Percentiles rank a stretch among this genome's conserved stretches.
phyloP scores from a whole-genome alignment of 2,797 vertebrate species.

The Dicrostonyx torquatus region DNA sequence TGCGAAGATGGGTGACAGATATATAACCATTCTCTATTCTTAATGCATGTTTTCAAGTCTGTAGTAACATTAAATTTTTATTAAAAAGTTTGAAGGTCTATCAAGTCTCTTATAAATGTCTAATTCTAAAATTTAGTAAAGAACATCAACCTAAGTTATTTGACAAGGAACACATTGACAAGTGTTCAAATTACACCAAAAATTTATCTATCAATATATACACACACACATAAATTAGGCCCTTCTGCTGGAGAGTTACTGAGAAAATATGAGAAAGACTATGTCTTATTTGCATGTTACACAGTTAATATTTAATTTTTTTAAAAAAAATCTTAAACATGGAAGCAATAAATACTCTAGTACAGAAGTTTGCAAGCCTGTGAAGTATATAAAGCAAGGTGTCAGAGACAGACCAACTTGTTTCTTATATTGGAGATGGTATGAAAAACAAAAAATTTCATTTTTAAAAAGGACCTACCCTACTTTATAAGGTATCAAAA shows the following conservation, averaged over 20 bases:
- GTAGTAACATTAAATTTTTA: conserved; percentile 43
- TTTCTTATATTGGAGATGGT: neutral
- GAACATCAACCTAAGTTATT: conserved; percentile 31
- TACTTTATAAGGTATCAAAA: conserved; percentile 7
- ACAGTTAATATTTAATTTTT: neutral
- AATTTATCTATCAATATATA: neutral
- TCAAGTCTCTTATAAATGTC: neutral
- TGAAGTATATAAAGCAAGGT: neutral
- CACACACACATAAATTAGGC: neutral
- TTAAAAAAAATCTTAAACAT: conserved; percentile 37
- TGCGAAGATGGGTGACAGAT: neutral
- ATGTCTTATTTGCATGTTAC: conserved; percentile 28
- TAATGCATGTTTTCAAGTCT: neutral
- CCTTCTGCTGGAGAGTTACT: conserved; percentile 33
- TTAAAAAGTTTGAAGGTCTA: neutral
- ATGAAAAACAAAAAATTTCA: conserved; percentile 11
- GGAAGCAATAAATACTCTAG: conserved; percentile 18
- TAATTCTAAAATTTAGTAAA: conserved; percentile 50
- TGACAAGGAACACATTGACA: neutral
- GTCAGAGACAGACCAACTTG: neutral
- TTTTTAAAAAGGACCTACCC: conserved; percentile 33
- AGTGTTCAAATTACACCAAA: conserved; percentile 37
- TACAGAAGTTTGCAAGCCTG: conserved; percentile 35
- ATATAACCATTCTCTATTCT: neutral
- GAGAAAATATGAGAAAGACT: conserved; percentile 29